Conservation (phyloP, 1,140 invertebrate genomes). For the Chrysomallon squamiferum region DNA sequence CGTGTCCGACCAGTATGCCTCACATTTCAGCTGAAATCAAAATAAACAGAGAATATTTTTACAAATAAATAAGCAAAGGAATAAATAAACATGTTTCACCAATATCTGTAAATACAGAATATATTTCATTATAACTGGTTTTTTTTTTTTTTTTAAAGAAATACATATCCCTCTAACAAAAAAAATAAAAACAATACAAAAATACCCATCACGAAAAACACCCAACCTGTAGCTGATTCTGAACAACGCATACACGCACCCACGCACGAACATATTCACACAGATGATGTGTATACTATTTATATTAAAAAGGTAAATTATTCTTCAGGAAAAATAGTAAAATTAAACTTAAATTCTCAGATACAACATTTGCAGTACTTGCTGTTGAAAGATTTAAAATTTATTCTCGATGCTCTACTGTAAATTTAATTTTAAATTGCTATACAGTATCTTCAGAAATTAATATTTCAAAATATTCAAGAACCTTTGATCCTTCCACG, state of each 20-base stretch:
- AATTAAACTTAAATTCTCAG: neutral
- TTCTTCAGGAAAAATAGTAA: too few species aligned
- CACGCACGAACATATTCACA: too few species aligned
- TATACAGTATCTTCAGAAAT: neutral
- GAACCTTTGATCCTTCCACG: slow-evolving; percentile 47
- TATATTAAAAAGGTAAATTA: too few species aligned
- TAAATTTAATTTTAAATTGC: neutral
- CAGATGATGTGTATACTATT: too few species aligned
- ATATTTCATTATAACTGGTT: neutral
- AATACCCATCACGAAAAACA: neutral
- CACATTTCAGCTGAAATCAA: slow-evolving; percentile 33
- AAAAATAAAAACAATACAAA: too few species aligned
- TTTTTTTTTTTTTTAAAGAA: neutral
- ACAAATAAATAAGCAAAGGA: neutral
- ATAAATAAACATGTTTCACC: neutral
- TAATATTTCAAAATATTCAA: neutral
- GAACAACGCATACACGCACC: too few species aligned
- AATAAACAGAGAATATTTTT: neutral
- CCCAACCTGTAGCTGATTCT: too few species aligned
- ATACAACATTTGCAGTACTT: too few species aligned
- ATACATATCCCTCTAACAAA: neutral
- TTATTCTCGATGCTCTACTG: neutral
- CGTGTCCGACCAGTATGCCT: slow-evolving; percentile 40
- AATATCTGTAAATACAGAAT: neutral
- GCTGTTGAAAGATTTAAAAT: neutral